A percentile compares a stretch with the other conserved stretches of the same genome.
Evolutionary conservation across 2,888 invertebrate genomes (phyloP).

Genomic region (Tetramorium bicarinatum): DNA sequence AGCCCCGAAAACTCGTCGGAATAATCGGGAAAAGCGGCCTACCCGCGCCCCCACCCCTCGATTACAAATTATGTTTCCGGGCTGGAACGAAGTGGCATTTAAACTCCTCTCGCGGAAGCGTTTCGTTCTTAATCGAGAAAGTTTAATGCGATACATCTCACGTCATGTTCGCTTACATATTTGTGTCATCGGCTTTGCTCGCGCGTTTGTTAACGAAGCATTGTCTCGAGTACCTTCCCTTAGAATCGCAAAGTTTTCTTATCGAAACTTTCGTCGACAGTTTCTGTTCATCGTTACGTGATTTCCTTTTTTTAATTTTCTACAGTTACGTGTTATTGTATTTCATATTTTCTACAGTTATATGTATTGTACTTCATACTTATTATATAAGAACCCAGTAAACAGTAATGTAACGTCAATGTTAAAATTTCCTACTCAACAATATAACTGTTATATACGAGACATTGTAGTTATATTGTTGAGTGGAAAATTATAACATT

Average conservation of each 20-base stretch:
- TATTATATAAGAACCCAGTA: no score
- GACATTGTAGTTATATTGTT: no score
- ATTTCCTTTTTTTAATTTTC: background rate
- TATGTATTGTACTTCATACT: background rate
- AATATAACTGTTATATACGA: no score
- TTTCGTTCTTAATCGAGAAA: constrained; percentile 54
- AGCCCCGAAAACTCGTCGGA: constrained; percentile 61
- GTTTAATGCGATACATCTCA: constrained; percentile 40
- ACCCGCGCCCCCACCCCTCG: background rate
- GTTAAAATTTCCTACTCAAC: no score
- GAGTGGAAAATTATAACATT: no score
- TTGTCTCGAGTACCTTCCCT: background rate
- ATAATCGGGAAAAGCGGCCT: constrained; percentile 49
- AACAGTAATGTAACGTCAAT: no score
- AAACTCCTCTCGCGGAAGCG: constrained; percentile 27
- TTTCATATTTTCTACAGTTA: background rate
- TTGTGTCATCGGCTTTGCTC: background rate
- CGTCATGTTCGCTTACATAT: constrained; percentile 1
- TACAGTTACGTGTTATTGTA: background rate
- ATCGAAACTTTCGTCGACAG: constrained; percentile 6
- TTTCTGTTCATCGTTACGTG: background rate
- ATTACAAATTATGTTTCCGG: constrained; percentile 55
- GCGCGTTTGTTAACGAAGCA: constrained; percentile 3
- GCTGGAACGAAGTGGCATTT: constrained; percentile 35
- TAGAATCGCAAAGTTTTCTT: constrained; percentile 7